phyloP scores from a whole-genome alignment of 2,888 invertebrate genomes.

The Cyaniris semiargus region DNA sequence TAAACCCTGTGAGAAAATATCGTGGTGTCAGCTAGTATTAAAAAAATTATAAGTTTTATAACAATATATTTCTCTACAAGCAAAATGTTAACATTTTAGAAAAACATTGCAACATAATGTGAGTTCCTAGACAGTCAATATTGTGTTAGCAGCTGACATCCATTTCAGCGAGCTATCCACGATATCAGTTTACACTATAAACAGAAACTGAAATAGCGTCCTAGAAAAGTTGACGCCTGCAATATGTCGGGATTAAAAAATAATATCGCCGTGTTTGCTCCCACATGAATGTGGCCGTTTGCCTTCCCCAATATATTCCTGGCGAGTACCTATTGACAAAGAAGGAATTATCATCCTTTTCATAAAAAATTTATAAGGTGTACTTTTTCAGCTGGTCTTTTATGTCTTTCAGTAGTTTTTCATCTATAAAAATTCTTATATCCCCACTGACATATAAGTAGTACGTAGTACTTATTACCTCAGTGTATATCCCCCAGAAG shows the following conservation, averaged over 20 bases:
- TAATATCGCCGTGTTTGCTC: conserved; percentile 33
- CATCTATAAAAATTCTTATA: background rate
- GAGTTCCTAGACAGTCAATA: background rate
- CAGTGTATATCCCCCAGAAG: too few species aligned
- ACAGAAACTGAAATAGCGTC: conserved; percentile 48
- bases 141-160: conserved; percentile 24
- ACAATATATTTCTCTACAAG: background rate
- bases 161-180: conserved; percentile 32
- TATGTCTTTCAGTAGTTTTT: too few species aligned
- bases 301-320: conserved; percentile 13
- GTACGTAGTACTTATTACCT: too few species aligned
- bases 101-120: background rate
- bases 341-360: background rate
- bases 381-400: background rate
- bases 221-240: conserved; percentile 35
- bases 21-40: too few species aligned
- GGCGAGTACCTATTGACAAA: conserved; percentile 32
- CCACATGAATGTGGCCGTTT: conserved; percentile 30
- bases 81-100: background rate
- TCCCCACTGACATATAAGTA: too few species aligned
- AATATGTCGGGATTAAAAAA: conserved; percentile 37
- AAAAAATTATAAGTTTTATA: too few species aligned
- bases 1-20: too few species aligned
- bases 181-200: conserved; percentile 50
- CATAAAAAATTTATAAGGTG: background rate